Evolutionary conservation across 2,113 vertebrate genomes (phyloP), one percentile per base, ranked within the genome.

Genomic region (Machaerirhynchus nigripectus): DNA sequence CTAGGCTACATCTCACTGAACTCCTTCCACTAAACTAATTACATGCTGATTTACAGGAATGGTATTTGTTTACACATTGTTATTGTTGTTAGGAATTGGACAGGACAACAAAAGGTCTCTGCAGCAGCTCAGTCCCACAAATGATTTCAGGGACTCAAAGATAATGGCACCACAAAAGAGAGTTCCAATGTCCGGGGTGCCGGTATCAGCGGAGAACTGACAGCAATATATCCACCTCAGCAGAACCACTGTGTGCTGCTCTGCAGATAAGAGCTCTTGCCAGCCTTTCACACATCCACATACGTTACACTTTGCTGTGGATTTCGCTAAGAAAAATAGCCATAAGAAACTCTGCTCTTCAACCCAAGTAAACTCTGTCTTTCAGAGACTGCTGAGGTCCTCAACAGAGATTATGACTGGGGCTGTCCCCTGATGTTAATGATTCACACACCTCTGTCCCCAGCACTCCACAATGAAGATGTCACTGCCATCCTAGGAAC

Each of bases 41-140:
- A 90, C 87, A 95, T 39, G 53, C 23, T 92, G 69, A 86, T 94
- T 96, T 95, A 84, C 73, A 92, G 40, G 73, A 92, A 84, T 65
- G 33, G 85, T 52, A 81, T 96, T 96, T 94, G 46, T 94, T 91
- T 92, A 55, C 37, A 61, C 49, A 21, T 63, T 2, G 15, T 71
- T 92, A 53, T 52, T 91, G 39, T 74, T 94, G 31, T 84, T 83
- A 81, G 61, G 8, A n/a, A 52, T 76, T 15, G 13, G 44, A 69
- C 3, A 2, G 44, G 65, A 67, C 70, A 46, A 95, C 87, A 95
- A 95, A 97, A 91, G 73, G 26, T 75, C 60, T 90, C 64, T 70
- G 50, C 71, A 71, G 73, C 67, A 86, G 71, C 78, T 85, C 63
- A 47, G 61, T 63, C 83, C 67, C 63, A 91, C 21, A 75, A 68